Conservation (phyloP, 2,888 invertebrate genomes). For the Elaeidobius kamerunicus region DNA sequence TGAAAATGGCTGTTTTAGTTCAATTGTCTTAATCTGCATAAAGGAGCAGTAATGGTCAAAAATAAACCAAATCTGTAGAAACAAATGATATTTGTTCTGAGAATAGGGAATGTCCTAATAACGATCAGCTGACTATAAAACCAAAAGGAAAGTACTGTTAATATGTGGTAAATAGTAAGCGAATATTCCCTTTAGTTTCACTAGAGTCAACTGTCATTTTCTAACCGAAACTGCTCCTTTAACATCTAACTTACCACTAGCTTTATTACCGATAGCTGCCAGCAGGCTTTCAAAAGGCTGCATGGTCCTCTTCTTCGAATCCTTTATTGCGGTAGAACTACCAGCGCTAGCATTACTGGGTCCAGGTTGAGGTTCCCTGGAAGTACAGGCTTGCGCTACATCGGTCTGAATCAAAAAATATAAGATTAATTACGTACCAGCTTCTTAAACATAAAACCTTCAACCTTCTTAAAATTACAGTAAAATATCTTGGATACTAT, state of each 20-base stretch:
- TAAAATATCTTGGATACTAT: background rate
- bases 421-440: too few relatives aligned
- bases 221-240: conserved; percentile 28
- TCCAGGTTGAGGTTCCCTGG: conserved; percentile 25
- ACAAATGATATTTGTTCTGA: background rate
- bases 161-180: background rate
- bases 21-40: conserved; percentile 20
- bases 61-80: conserved; percentile 4
- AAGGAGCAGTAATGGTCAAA: conserved; percentile 28
- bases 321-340: conserved; percentile 15
- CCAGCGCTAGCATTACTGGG: conserved; percentile 12
- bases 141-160: conserved; percentile 1
- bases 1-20: conserved; percentile 25
- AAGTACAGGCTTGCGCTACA: conserved; percentile 9
- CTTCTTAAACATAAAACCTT: too few relatives aligned
- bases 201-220: conserved; percentile 16
- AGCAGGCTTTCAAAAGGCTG: conserved; percentile 44
- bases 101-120: background rate
- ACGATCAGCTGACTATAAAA: conserved; percentile 9
- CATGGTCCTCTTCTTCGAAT: conserved; percentile 34
- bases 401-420: conserved; percentile 34
- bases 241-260: conserved; percentile 33
- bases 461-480: too few relatives aligned
- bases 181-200: conserved; percentile 4
- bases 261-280: conserved; percentile 44